Evolutionary conservation across 2,888 invertebrate genomes (phyloP), one percentile per base, ranked within the genome.

Genomic region (Disparrhopalites patrizii): DNA sequence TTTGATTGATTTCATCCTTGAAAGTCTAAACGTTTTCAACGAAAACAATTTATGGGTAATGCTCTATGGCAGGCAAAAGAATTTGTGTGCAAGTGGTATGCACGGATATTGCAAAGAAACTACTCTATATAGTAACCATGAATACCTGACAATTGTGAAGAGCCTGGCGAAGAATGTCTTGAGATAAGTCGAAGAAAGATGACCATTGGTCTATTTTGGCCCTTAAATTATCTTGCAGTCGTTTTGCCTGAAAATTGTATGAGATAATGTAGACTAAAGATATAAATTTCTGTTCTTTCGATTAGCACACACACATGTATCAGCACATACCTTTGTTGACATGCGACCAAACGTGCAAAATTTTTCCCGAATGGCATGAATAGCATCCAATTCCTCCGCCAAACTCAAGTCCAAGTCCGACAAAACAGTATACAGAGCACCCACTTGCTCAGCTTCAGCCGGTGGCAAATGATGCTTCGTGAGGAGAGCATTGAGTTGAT

Each of bases 321-420:
- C 8, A 28, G 27, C 4, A 36, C 61, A 61, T 66, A 70, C 75
- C 70, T 73, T 75, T 8, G 69, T 58, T 10, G 72, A 62, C 71
- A 73, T 75, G 13, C 73, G 60, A 38, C 67, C 68, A 62, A 73
- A 75, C 1, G 72, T 73, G n/a, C 70, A 70, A 67, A 92, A 82
- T 74, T 87, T 86, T 76, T 91, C 90, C 61, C 87, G 86, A n/a
- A 92, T 80, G 7, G 88, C 79, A 68, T 85, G 81, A 1, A 90
- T 88, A 0, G 87, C 84, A 77, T 91, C 91, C 8, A 90, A 79
- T 77, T 92, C 91, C 79, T 91, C 91, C 15, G 85, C 81, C 67
- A 91, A 85, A 76, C 86, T 85, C 58, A 85, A 84, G 70, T 89
- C 88, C 4, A 92, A 82, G 33, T 85, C 83, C 60, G 88, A 86